Base-by-base conservation (phyloP, 2,113 vertebrate species). In the Eclectus roratus region DNA sequence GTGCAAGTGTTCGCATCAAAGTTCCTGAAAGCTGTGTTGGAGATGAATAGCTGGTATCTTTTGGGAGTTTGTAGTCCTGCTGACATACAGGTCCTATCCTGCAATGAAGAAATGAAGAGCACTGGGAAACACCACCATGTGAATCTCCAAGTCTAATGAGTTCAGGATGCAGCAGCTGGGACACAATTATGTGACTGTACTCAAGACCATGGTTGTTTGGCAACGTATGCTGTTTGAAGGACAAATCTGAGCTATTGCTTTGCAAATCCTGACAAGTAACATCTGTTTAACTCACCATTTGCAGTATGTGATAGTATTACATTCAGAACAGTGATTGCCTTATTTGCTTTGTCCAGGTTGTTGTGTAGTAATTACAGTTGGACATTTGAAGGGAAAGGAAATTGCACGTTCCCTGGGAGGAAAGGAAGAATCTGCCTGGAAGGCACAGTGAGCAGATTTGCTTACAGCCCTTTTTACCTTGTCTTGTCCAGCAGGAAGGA, bases 1-100 rank as follows among this genome's bases (percentile, higher is more conserved):
- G 95, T 85, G 50, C 98, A 98, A 31, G 84, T 84, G 43, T 21
- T 43, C 2, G 2, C 55, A 92, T 98, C 96, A 81, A 98, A 98
- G 92, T 98, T 98, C 86, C 93, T 89, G 94, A 98, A 98, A 41
- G 72, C 28, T 81, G 94, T 97, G 63, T 96, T 97, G 39, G 97
- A 98, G 86, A 98, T n/a, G 31, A 70, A 41, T 28, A 98, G 66
- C 63, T 97, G 97, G 44, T 73, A 87, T 44, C 97, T 98, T 84
- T 93, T 92, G 43, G 98, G 98, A 88, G 98, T 98, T 94, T 93
- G 97, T 5, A 98, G 88, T 33, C 98, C 98, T 68, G 96, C 79
- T 79, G 97, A 88, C 98, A 98, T 98, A 63, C 98, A 98, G 20
- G 37, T 96, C 53, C 31, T 19, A 25, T 93, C 71, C 93, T 97